Evolutionary conservation across 2,113 vertebrate genomes (phyloP).

Genomic region (Phainopepla nitens): DNA sequence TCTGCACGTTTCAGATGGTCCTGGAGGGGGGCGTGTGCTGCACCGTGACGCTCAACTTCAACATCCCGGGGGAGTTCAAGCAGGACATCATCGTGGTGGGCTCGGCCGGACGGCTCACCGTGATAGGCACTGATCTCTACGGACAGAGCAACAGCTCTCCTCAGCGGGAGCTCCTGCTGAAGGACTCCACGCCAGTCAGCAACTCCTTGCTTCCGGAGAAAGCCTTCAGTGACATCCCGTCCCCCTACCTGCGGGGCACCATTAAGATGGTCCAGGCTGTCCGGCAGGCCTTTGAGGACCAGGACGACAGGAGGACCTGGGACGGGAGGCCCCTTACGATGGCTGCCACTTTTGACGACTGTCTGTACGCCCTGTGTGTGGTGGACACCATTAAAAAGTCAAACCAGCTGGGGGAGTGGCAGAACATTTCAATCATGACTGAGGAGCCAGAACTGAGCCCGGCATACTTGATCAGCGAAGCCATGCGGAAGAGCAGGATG

Average conservation of each 20-base stretch:
- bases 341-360: conserved; percentile 99
- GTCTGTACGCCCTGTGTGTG: conserved; percentile 93
- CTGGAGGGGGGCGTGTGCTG: conserved; percentile 93
- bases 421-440: conserved; percentile 94
- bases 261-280: conserved; percentile 98
- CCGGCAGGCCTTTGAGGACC: conserved; percentile 92
- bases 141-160: conserved; percentile 88
- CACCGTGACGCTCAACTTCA: conserved; percentile 97
- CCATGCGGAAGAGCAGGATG: conserved; percentile 95
- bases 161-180: conserved; percentile 86
- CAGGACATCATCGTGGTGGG: conserved; percentile 94
- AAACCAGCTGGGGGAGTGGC: conserved; percentile 95
- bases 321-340: conserved; percentile 92
- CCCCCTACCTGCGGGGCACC: conserved; percentile 91
- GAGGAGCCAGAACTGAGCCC: conserved; percentile 96
- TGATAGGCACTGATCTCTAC: conserved; percentile 87
- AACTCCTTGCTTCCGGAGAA: conserved; percentile 90
- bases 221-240: conserved; percentile 94
- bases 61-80: conserved; percentile 92
- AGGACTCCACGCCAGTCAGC: conserved; percentile 86
- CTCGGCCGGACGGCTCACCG: conserved; percentile 82
- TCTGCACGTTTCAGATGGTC: conserved; percentile 98
- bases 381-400: conserved; percentile 98
- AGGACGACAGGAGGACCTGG: conserved; percentile 95
- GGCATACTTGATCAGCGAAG: conserved; percentile 95